Evolutionary conservation across 2,797 vertebrate species (phyloP).

Genomic region (Pelodytes ibericus): DNA sequence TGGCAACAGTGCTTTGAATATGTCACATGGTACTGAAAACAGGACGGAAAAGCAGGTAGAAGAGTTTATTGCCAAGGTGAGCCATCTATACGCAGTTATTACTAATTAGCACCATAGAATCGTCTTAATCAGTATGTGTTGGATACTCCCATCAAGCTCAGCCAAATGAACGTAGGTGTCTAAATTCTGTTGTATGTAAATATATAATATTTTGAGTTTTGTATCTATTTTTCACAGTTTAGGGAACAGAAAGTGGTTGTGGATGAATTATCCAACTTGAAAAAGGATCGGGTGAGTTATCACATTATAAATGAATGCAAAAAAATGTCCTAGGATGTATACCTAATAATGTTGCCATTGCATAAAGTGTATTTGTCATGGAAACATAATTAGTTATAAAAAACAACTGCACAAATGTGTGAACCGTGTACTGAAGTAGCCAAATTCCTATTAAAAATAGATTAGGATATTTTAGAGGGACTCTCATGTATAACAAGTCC

Average conservation of each 20-base stretch:
- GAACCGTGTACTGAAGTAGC: too few species aligned
- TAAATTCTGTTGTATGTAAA: not conserved
- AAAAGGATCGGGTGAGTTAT: slow-evolving; percentile 85
- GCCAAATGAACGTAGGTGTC: not conserved
- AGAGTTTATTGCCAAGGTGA: slow-evolving; percentile 26
- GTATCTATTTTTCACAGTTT: slow-evolving; percentile 73
- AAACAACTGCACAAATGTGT: too few species aligned
- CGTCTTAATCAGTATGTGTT: too few species aligned
- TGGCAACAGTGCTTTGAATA: too few species aligned
- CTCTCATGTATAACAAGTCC: too few species aligned
- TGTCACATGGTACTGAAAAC: not conserved
- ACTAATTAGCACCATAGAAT: not conserved
- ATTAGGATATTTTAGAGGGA: too few species aligned
- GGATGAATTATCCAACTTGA: slow-evolving; percentile 93
- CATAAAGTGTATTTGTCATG: too few species aligned
- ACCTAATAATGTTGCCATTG: too few species aligned
- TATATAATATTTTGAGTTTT: not conserved
- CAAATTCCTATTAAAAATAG: too few species aligned
- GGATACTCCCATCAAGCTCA: not conserved
- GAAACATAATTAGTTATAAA: too few species aligned
- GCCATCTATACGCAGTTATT: not conserved
- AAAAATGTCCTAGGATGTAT: too few species aligned
- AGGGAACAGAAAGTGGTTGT: slow-evolving; percentile 89
- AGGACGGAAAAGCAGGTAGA: slow-evolving; percentile 19
- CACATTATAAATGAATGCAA: not conserved